These are phyloP conservation scores for Deroplatys truncata DNA, from an alignment of 2,888 invertebrate genomes.

Conservation along the genomic window DNA sequence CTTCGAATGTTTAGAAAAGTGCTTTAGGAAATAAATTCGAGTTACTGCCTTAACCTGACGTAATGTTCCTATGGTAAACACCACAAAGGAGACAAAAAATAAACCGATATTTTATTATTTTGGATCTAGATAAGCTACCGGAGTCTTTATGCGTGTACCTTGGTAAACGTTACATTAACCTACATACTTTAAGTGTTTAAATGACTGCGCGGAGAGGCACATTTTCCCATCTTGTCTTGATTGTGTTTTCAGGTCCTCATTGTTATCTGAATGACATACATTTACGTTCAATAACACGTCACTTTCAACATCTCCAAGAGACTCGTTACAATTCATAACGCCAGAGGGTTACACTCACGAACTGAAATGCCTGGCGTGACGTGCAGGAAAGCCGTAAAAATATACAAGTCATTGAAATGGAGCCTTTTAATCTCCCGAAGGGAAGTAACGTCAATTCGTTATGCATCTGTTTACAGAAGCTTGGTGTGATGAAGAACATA, in stretches of 20 bases:
- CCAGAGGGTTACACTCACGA: background rate
- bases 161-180: no score
- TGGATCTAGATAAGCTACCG: no score
- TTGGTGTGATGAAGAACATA: background rate
- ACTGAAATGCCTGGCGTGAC: background rate
- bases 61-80: no score
- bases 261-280: background rate
- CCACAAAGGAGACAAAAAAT: no score
- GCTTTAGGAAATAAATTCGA: no score
- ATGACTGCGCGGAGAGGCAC: no score
- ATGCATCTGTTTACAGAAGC: background rate
- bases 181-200: no score
- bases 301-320: background rate
- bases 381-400: background rate
- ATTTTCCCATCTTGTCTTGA: no score
- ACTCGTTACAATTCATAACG: background rate
- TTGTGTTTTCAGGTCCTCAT: background rate
- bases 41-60: no score
- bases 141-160: no score
- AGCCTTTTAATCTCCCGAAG: background rate
- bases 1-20: no score
- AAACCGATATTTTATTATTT: no score
- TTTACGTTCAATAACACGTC: background rate
- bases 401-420: background rate
- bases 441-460: background rate